Base-by-base conservation (phyloP, 2,888 invertebrate species). In the Nephrocerus scutellatus region DNA sequence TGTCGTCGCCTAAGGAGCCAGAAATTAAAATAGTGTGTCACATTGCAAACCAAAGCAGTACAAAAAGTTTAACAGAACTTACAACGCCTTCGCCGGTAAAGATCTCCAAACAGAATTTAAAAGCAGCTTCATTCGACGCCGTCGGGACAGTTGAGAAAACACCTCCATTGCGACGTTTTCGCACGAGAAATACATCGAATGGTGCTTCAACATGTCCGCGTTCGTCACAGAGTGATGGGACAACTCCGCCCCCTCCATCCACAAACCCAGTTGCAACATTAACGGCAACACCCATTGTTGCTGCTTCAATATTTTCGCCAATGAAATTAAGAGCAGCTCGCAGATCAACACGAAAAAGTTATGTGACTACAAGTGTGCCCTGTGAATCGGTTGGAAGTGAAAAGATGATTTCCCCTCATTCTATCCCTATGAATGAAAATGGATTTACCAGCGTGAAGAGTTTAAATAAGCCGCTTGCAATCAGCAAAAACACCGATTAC, bases 21-120 rank as follows among this genome's bases (percentile, higher is more conserved):
- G 48, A 51, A 44, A 51, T 51, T 14, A 54, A 54, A 48, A 54
- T 49, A 7, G 34, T 52, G n/a, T 47, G 48, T 23, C 49, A 51
- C 15, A 43, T 54, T 16, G 29, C 40, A 15, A 19, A 43, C n/a
- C 40, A 38, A 28, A 35, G 36, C 22, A 36, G 43, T 16, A 13
- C 16, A 13, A 34, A 38, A 8, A 35, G 39, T 2, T 30, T 35
- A 25, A 39, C 16, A 12, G 19, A 18, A 18, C 16, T 20, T 12
- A 30, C 30, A 15, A 37, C 36, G 6, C 28, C 29, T 4, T 37
- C 41, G 10, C 22, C 39, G 10, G 42, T 45, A 29, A 43, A 42
- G 9, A 30, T 36, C 16, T 37, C 39, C 6, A 37, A 43, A 12
- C 30, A 38, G 24, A 40, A n/a, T 30, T 14, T 23, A n/a, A 31